Percentiles rank a stretch among this genome's conserved stretches.
Evolutionary conservation across 2,113 vertebrate genomes (phyloP).

Genomic region (Cyanoramphus novaezelandiae): DNA sequence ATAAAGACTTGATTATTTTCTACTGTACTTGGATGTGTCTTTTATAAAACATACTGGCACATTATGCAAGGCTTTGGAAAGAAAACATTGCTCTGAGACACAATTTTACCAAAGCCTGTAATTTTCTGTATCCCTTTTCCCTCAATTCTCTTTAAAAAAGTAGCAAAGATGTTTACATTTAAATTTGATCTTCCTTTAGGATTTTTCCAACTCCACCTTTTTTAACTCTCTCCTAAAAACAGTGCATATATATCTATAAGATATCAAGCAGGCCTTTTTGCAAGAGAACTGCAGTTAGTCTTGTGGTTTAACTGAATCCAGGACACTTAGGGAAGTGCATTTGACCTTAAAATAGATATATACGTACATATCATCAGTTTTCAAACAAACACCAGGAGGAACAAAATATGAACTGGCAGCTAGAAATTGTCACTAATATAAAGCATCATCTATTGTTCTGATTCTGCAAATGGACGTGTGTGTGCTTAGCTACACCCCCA

Average conservation of each 20-base stretch:
- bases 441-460: not conserved
- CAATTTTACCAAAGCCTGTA: not conserved
- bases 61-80: not conserved
- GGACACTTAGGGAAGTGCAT: not conserved
- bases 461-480: not conserved
- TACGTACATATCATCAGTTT: not conserved
- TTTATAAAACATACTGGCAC: not conserved
- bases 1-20: not conserved
- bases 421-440: not conserved
- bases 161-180: not conserved
- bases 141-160: not conserved
- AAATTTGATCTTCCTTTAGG: not conserved
- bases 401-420: not conserved
- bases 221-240: not conserved
- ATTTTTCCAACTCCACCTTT: not conserved
- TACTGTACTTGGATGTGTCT: not conserved
- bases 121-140: conserved; percentile 21
- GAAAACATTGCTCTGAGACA: not conserved
- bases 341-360: not conserved
- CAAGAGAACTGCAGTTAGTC: not conserved
- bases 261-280: not conserved
- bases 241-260: not conserved
- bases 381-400: not conserved
- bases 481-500: accelerated
- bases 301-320: not conserved